These are phyloP conservation scores for Peribatodes rhomboidaria DNA, from an alignment of 2,888 invertebrate genomes.

Conservation along the genomic window DNA sequence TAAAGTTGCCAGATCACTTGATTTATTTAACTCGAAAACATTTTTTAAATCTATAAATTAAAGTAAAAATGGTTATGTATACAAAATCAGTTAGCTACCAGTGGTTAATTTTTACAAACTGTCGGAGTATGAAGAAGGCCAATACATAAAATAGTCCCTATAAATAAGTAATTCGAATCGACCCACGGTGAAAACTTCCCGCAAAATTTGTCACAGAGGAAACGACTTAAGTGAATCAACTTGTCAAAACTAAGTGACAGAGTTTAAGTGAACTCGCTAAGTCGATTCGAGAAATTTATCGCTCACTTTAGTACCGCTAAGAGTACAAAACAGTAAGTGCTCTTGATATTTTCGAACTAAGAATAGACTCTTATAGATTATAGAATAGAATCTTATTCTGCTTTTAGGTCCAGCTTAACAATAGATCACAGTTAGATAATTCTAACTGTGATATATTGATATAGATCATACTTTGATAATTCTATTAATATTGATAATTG, in stretches of 20 bases:
- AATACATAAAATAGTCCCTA: conserved; percentile 5
- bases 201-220: conserved; percentile 38
- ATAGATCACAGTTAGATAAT: too few relatives aligned
- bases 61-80: too few relatives aligned
- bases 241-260: conserved; percentile 47
- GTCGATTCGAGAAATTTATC: conserved; percentile 47
- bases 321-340: conserved; percentile 37
- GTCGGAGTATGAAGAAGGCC: neutral
- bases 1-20: neutral
- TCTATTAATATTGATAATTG: too few relatives aligned
- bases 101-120: neutral
- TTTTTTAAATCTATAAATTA: neutral
- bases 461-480: too few relatives aligned
- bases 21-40: neutral
- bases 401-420: neutral
- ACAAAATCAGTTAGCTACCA: neutral
- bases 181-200: conserved; percentile 25
- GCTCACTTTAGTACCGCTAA: conserved; percentile 41
- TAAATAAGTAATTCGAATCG: conserved; percentile 32
- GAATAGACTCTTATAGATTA: too few relatives aligned
- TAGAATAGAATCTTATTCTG: neutral
- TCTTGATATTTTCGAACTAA: conserved; percentile 15
- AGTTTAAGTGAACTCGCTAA: conserved; percentile 43
- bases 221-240: conserved; percentile 45
- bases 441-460: too few relatives aligned